Conservation (phyloP, 2,888 invertebrate genomes). For the Leptopilina syphax region DNA sequence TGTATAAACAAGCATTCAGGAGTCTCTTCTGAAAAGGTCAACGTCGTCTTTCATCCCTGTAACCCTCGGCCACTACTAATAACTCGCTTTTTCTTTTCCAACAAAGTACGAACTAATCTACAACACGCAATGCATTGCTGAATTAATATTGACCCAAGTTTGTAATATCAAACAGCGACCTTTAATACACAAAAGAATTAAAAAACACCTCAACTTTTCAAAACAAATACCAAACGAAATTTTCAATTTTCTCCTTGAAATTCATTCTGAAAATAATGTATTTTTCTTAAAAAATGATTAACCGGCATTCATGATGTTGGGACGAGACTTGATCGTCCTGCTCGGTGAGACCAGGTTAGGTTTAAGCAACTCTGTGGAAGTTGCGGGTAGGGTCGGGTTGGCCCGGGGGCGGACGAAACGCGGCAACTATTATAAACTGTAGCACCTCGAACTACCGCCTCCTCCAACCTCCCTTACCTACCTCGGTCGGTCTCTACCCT, state of each 20-base stretch:
- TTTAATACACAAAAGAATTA: not conserved
- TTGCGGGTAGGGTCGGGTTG: conserved; percentile 72
- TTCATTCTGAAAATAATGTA: not conserved
- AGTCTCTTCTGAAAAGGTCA: not conserved
- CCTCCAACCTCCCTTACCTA: conserved; percentile 62
- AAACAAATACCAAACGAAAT: not conserved
- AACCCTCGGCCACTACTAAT: conserved; percentile 58
- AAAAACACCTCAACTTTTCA: not conserved
- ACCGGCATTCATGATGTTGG: not conserved
- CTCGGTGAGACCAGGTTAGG: conserved; percentile 68
- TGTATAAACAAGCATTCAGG: not conserved
- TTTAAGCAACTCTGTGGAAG: conserved; percentile 76
- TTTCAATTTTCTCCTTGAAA: not conserved
- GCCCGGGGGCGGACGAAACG: conserved; percentile 70
- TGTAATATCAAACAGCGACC: not conserved
- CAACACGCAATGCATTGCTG: conserved; percentile 58
- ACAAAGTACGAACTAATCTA: conserved; percentile 69
- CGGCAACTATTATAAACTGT: conserved; percentile 77
- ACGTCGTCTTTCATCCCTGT: conserved; percentile 46
- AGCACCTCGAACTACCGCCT: conserved; percentile 77
- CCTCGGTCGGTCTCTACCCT: conserved; percentile 50
- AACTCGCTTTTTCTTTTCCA: conserved; percentile 64
- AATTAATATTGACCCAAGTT: conserved; percentile 61
- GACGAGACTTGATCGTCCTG: conserved; percentile 56
- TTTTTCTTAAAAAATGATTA: not conserved